Evolutionary conservation across 2,113 vertebrate genomes (phyloP).

Genomic region (Azemiops feae): DNA sequence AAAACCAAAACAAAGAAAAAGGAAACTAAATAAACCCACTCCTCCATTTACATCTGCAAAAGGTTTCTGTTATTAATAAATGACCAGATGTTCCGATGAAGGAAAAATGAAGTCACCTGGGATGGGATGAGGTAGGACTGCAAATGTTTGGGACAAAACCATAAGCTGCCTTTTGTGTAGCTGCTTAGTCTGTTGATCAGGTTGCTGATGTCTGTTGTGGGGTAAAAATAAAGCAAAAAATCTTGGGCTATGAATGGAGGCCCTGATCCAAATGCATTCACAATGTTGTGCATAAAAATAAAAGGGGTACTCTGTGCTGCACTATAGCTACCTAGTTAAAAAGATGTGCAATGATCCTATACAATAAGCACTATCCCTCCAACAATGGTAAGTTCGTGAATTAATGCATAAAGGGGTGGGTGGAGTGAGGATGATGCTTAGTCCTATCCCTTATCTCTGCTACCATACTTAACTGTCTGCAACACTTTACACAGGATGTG

Average conservation of each 20-base stretch:
- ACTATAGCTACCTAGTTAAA: not conserved
- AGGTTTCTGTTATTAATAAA: not conserved
- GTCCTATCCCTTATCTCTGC: not conserved
- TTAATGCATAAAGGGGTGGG: not conserved
- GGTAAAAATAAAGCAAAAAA: conserved; percentile 47
- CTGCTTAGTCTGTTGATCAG: conserved; percentile 62
- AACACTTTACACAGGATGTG: not conserved
- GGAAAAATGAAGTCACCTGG: not conserved
- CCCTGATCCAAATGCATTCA: conserved; percentile 38
- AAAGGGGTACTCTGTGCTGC: not conserved
- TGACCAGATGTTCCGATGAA: not conserved
- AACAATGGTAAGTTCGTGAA: not conserved
- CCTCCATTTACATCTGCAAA: not conserved
- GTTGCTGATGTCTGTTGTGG: conserved; percentile 57
- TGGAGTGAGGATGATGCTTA: not conserved
- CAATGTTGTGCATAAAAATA: too few species aligned
- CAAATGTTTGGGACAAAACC: conserved; percentile 33
- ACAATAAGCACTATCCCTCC: not conserved
- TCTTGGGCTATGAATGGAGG: conserved; percentile 51
- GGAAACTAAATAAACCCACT: not conserved
- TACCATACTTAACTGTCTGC: not conserved
- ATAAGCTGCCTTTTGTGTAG: conserved; percentile 52
- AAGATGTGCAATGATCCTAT: not conserved
- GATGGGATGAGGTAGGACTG: conserved; percentile 39
- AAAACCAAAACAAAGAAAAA: not conserved